These are phyloP conservation scores for Sphyrna mokarran DNA, from an alignment of 2,113 vertebrate species.

Conservation along the genomic window DNA sequence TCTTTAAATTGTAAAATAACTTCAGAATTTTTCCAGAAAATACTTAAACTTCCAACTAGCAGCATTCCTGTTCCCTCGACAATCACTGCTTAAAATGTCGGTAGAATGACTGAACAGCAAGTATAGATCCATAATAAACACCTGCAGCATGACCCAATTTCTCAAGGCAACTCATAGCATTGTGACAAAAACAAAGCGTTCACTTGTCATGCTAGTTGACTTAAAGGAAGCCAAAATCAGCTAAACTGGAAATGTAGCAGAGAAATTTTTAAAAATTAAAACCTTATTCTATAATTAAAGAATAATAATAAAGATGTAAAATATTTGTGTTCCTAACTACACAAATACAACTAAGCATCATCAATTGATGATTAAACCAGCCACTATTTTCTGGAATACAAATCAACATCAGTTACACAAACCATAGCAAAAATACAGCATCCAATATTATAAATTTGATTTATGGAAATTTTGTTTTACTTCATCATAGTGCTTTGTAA, in stretches of 20 bases:
- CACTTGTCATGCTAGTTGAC: neutral
- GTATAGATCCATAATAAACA: conserved; percentile 16
- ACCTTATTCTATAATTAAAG: neutral
- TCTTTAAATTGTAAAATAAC: neutral
- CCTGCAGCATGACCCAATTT: conserved; percentile 30
- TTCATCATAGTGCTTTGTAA: neutral
- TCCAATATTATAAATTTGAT: neutral
- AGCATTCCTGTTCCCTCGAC: neutral
- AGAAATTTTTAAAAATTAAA: neutral
- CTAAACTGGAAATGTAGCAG: neutral
- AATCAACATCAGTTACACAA: neutral
- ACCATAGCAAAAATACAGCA: neutral
- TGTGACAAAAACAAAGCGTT: neutral
- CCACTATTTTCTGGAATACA: neutral
- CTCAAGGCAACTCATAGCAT: neutral
- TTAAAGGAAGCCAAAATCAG: neutral
- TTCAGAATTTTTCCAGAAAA: neutral
- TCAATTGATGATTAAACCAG: neutral
- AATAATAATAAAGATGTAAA: neutral
- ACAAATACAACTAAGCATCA: neutral
- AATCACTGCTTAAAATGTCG: neutral
- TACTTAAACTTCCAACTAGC: neutral
- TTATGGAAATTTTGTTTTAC: neutral
- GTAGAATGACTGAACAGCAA: neutral
- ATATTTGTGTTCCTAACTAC: neutral